Conservation (phyloP, 2,113 vertebrate species). For the Pterocles burchelli region DNA sequence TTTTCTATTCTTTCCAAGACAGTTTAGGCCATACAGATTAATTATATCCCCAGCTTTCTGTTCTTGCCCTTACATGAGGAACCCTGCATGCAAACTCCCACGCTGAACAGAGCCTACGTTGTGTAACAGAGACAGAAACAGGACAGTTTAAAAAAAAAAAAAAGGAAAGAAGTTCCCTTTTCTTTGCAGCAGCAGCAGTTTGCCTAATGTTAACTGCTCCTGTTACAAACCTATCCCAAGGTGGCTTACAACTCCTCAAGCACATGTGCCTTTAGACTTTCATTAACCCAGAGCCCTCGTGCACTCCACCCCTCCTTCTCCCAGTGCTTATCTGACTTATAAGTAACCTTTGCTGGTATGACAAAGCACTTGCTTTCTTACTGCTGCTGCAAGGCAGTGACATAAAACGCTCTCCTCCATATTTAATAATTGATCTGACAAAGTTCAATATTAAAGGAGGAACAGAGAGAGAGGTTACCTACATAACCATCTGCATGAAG, state of each 20-base stretch:
- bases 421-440: conserved; percentile 28
- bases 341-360: conserved; percentile 13
- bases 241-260: background rate
- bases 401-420: background rate
- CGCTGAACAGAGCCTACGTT: background rate
- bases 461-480: background rate
- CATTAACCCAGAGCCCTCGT: background rate
- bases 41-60: background rate
- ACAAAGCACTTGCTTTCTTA: conserved; percentile 26
- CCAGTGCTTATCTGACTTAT: background rate
- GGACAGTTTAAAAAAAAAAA: background rate
- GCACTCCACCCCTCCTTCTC: background rate
- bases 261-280: background rate
- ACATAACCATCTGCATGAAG: background rate
- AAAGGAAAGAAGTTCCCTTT: background rate
- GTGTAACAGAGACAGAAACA: background rate
- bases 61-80: conserved; percentile 22
- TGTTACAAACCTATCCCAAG: background rate
- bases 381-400: background rate
- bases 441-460: background rate
- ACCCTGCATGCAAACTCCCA: conserved; percentile 1
- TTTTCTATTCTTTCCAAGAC: background rate
- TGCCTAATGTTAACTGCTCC: background rate
- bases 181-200: background rate
- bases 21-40: background rate